Evolutionary conservation across 2,888 invertebrate species (phyloP).

Genomic region (Callimorpha dominula): DNA sequence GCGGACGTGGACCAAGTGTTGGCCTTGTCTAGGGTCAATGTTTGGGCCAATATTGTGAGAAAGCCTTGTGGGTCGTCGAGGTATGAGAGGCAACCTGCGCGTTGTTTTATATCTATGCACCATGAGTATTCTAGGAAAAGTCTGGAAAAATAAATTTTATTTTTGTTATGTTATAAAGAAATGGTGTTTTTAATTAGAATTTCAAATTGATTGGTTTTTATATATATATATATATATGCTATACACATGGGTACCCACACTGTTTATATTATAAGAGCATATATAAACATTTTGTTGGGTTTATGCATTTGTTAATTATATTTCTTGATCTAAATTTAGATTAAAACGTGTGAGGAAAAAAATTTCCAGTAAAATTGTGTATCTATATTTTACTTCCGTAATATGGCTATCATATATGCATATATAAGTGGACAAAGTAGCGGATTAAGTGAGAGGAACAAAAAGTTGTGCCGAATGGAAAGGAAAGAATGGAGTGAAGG

Average conservation of each 20-base stretch:
- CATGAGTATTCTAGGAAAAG: constrained; percentile 89
- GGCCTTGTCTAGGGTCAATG: constrained; percentile 91
- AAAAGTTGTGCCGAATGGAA: background rate
- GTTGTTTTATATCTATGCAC: constrained; percentile 94
- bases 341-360: background rate
- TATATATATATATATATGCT: too few relatives aligned
- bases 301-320: too few relatives aligned
- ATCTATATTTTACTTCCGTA: background rate
- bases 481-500: background rate
- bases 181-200: too few relatives aligned
- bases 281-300: too few relatives aligned
- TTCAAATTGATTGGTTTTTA: too few relatives aligned
- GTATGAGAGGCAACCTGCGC: constrained; percentile 95
- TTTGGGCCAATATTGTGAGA: constrained; percentile 92
- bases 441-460: background rate
- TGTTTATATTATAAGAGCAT: too few relatives aligned
- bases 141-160: constrained; percentile 68
- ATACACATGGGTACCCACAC: too few relatives aligned
- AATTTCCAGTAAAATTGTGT: too few relatives aligned
- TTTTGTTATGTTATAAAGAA: background rate
- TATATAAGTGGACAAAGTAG: background rate
- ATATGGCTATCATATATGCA: background rate
- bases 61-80: constrained; percentile 94
- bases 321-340: background rate
- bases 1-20: constrained; percentile 90